These are phyloP conservation scores for Dicrostonyx torquatus DNA, from an alignment of 2,797 vertebrate genomes.

Conservation along the genomic window DNA sequence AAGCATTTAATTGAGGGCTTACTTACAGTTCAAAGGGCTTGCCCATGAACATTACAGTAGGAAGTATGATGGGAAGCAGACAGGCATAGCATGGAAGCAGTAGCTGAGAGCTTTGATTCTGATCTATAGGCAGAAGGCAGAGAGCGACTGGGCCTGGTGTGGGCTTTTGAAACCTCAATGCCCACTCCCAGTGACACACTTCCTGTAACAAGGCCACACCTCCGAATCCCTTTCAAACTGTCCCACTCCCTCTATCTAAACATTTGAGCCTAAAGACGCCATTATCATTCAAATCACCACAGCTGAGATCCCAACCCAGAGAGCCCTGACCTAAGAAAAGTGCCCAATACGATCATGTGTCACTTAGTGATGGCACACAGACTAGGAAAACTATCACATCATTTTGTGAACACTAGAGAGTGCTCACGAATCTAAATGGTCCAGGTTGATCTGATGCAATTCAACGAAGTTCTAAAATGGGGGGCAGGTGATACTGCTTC, in stretches of 20 bases:
- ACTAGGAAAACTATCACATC: not conserved
- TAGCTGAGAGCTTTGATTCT: not conserved
- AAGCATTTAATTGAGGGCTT: not conserved
- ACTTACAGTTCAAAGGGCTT: not conserved
- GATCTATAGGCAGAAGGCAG: not conserved
- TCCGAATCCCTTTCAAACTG: not conserved
- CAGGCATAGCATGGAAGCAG: not conserved
- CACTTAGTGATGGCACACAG: not conserved
- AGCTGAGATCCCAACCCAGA: not conserved
- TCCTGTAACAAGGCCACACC: not conserved
- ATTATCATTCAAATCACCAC: not conserved
- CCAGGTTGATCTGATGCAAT: not conserved
- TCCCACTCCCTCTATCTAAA: not conserved
- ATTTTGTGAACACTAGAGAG: not conserved
- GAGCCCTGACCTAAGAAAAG: slow-evolving; percentile 17
- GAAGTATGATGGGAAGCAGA: not conserved
- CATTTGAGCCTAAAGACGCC: not conserved
- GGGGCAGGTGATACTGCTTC: not conserved
- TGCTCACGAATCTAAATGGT: not conserved
- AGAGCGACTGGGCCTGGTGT: not conserved
- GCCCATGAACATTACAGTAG: not conserved
- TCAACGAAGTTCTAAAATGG: not conserved
- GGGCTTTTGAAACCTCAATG: not conserved
- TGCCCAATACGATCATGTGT: not conserved
- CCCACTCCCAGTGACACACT: not conserved